Base-by-base conservation (phyloP, 2,113 vertebrate genomes). In the Sinocyclocheilus grahami region DNA sequence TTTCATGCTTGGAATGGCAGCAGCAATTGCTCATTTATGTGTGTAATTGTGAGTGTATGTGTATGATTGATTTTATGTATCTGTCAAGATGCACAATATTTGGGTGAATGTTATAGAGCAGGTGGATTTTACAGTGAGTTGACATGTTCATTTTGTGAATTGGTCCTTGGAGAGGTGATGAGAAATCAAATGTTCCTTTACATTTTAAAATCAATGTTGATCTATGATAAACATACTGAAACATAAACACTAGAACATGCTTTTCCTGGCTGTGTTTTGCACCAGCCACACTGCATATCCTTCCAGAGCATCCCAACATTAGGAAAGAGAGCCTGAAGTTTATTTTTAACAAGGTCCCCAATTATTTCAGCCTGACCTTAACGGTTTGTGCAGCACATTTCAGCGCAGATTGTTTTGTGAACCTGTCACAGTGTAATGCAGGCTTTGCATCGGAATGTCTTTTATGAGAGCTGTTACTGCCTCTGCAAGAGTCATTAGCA, bases 341-440 rank as follows among this genome's bases (percentile, higher is more conserved):
- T 76, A 46, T 16, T 51, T 51, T 76, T 76, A 76, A 76, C 74
- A 76, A 76, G 74, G 74, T 76, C 74, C 42, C 72, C 72, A 48
- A 48, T 76, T n/a, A 76, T n/a, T 24, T 84, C 33, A 6, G 53
- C 20, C 69, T 9, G 10, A 78, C 53, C 53, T 78, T 60, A 46
- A 76, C 13, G 42, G 83, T 76, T 39, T 84, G 71, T 55, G 83
- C 42, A 48, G 22, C 72, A 75, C 69, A 72, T 72, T 72, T 72
- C 69, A n/a, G 18, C 5, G 37, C 37, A n/a, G 71, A 76, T 24
- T 16, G 6, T 48, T 76, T 76, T 58, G 51, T 37, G 12, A 60
- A 58, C 51, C n/a, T 48, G 46, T 48, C 77, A 30, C 9, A 11
- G 10, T 58, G 18, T 33, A 60, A 33, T n/a, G 53, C 53, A n/a